A percentile compares a stretch with the other conserved stretches of the same genome.
Evolutionary conservation across 2,888 invertebrate genomes (phyloP).

Genomic region (Ctenicera cuprea): DNA sequence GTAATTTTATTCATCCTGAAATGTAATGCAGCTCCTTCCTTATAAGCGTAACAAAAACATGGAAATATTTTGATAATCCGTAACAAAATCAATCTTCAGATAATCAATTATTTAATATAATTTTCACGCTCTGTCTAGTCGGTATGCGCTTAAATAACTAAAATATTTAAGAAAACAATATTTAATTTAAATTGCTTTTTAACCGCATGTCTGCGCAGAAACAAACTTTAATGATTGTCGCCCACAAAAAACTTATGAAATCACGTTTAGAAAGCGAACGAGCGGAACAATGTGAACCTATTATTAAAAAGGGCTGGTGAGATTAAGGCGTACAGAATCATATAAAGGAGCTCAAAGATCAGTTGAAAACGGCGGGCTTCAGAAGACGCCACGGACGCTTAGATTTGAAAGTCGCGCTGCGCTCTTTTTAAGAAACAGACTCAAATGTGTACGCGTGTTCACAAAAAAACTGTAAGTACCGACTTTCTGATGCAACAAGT

Average conservation of each 20-base stretch:
- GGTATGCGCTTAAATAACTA: constrained; percentile 10
- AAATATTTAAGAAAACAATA: not conserved
- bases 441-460: constrained; percentile 18
- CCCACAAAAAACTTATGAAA: constrained; percentile 32
- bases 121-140: not conserved
- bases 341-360: constrained; percentile 36
- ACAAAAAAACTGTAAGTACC: constrained; percentile 16
- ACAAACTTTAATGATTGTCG: constrained; percentile 5
- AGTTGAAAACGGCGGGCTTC: constrained; percentile 29
- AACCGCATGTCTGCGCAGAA: not conserved
- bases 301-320: constrained; percentile 32
- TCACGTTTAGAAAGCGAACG: constrained; percentile 33
- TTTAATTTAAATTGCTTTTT: not conserved
- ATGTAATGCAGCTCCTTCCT: no score
- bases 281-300: constrained; percentile 34
- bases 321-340: constrained; percentile 28
- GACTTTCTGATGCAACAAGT: constrained; percentile 6
- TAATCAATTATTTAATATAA: constrained; percentile 2
- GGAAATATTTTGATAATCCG: no score
- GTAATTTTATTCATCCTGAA: no score
- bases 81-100: not conserved
- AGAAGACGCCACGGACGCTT: constrained; percentile 32
- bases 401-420: constrained; percentile 5
- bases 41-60: no score
- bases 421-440: not conserved